These are phyloP conservation scores for Zoanthus gigantus DNA, from an alignment of 92 coral and sea anemone species.

Conservation along the genomic window DNA sequence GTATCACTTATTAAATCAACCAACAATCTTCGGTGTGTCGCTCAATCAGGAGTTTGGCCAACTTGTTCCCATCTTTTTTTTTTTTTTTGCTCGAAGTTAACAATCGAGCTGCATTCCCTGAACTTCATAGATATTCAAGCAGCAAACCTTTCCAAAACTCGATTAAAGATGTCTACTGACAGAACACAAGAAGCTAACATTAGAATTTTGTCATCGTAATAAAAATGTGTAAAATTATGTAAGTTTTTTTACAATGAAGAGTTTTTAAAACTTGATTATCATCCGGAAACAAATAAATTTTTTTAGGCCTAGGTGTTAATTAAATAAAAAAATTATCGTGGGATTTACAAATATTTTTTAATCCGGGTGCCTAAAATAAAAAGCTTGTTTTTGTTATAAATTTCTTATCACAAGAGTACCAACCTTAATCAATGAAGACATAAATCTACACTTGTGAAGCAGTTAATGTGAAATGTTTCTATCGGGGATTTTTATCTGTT, in stretches of 20 bases:
- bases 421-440: not conserved
- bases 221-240: not conserved
- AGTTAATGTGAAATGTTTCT: not conserved
- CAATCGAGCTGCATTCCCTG: too few relatives aligned
- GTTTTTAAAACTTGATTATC: not conserved
- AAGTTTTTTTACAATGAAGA: not conserved
- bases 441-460: not conserved
- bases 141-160: too few relatives aligned
- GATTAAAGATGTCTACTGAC: too few relatives aligned
- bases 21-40: too few relatives aligned
- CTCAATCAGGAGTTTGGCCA: too few relatives aligned
- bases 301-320: not conserved
- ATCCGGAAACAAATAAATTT: conserved; percentile 25
- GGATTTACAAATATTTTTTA: conserved; percentile 13
- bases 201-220: too few relatives aligned
- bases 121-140: too few relatives aligned
- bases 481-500: not conserved
- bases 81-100: too few relatives aligned
- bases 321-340: conserved; percentile 36
- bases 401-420: conserved; percentile 14
- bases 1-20: not conserved
- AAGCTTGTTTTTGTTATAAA: not conserved
- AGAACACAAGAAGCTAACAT: too few relatives aligned
- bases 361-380: conserved; percentile 13
- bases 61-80: too few relatives aligned